These are phyloP conservation scores for Oscheius sp. DNA, from an alignment of 2,888 invertebrate genomes.

Conservation along the genomic window DNA sequence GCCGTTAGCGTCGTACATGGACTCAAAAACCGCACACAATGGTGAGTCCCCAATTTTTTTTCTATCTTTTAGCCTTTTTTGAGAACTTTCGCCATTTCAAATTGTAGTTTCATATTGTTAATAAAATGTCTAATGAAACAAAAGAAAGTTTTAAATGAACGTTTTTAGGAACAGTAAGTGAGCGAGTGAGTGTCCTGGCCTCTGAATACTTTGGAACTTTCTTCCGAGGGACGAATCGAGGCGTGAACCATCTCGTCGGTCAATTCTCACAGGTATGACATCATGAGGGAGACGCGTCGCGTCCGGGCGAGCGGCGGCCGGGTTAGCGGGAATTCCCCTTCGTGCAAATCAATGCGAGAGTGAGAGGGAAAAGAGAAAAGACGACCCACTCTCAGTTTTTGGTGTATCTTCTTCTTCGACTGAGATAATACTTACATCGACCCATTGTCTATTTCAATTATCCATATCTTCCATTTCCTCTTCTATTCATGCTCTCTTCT, in stretches of 20 bases:
- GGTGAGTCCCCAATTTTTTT: too few relatives aligned
- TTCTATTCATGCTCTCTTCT: too few relatives aligned
- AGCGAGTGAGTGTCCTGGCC: slow-evolving; percentile 15
- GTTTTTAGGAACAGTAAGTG: slow-evolving; percentile 11
- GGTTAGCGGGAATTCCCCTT: slow-evolving; percentile 23
- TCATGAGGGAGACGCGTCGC: slow-evolving; percentile 17
- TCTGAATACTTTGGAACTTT: slow-evolving; percentile 13
- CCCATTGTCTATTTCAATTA: background rate
- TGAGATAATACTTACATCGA: background rate
- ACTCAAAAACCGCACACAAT: slow-evolving; percentile 11
- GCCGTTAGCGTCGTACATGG: background rate
- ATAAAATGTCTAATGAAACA: too few relatives aligned
- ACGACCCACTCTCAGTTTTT: slow-evolving; percentile 6
- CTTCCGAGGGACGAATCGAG: slow-evolving; percentile 17
- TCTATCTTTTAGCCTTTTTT: too few relatives aligned
- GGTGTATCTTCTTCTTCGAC: background rate
- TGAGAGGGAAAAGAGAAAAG: slow-evolving; percentile 9
- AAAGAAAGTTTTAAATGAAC: too few relatives aligned
- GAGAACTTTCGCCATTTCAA: too few relatives aligned
- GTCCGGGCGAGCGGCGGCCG: background rate
- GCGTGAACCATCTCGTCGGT: slow-evolving; percentile 16
- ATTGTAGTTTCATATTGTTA: too few relatives aligned
- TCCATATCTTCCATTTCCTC: background rate
- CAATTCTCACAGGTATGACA: slow-evolving; percentile 21
- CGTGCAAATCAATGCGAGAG: slow-evolving; percentile 22